Evolutionary conservation across 2,888 invertebrate genomes (phyloP).

Genomic region (Silvanus unidentatus): DNA sequence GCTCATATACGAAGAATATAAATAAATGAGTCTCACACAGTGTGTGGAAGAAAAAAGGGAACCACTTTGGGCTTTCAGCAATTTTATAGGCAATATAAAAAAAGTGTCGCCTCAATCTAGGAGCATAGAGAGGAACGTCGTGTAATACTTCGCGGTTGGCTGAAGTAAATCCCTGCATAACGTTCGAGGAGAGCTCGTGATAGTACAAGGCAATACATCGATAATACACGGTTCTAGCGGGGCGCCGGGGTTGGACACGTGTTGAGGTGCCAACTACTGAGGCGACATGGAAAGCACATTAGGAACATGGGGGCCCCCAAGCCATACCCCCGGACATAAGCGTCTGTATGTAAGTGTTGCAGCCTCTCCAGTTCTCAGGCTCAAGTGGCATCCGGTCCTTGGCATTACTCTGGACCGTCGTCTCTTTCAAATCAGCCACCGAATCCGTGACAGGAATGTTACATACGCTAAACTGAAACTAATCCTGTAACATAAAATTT

Average conservation of each 20-base stretch:
- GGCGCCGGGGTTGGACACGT: slow-evolving; percentile 43
- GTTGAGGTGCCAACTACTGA: slow-evolving; percentile 44
- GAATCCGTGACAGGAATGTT: slow-evolving; percentile 20
- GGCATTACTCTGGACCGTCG: slow-evolving; percentile 11
- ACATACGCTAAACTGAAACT: slow-evolving; percentile 12
- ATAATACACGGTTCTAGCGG: slow-evolving; percentile 39
- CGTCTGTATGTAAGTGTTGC: slow-evolving; percentile 38
- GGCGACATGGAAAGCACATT: slow-evolving; percentile 49
- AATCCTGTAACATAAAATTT: no score
- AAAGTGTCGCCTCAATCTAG: slow-evolving; percentile 22
- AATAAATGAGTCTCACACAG: background rate
- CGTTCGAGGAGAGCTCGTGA: slow-evolving; percentile 36
- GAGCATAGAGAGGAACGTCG: slow-evolving; percentile 26
- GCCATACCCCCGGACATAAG: slow-evolving; percentile 35
- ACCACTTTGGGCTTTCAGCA: background rate
- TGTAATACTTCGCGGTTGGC: slow-evolving; percentile 41
- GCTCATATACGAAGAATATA: background rate
- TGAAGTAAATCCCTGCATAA: slow-evolving; percentile 38
- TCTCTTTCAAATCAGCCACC: slow-evolving; percentile 15
- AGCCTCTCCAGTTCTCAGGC: slow-evolving; percentile 34
- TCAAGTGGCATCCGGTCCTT: slow-evolving; percentile 26
- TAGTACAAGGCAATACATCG: slow-evolving; percentile 45
- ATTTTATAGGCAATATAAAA: slow-evolving; percentile 24
- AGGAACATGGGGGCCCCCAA: slow-evolving; percentile 36
- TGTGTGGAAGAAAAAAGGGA: background rate